Conservation (phyloP, 2,888 invertebrate genomes). For the Julus scanicus region DNA sequence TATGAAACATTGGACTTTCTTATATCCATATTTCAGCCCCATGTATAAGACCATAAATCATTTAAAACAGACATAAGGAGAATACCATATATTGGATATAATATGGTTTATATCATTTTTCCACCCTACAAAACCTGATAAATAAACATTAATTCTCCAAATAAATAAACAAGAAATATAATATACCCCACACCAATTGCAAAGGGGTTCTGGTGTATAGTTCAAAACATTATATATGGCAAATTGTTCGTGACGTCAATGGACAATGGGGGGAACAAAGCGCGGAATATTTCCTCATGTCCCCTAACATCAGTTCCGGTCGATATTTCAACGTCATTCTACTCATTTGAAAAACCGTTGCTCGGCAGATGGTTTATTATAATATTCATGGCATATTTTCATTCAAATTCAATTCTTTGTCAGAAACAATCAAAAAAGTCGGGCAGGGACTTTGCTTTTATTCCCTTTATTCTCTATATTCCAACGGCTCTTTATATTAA, state of each 20-base stretch:
- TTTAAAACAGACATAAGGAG: too few relatives aligned
- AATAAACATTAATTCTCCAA: too few relatives aligned
- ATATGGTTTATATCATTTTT: too few relatives aligned
- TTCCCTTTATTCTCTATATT: neutral
- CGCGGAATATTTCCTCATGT: neutral
- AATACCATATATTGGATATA: too few relatives aligned
- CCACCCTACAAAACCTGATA: too few relatives aligned
- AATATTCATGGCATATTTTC: conserved; percentile 30
- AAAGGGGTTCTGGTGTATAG: too few relatives aligned
- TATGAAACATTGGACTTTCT: too few relatives aligned
- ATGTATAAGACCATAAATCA: too few relatives aligned
- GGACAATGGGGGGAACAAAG: neutral
- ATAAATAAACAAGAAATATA: too few relatives aligned
- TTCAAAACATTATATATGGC: too few relatives aligned
- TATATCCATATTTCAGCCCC: too few relatives aligned
- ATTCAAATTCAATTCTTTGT: conserved; percentile 34
- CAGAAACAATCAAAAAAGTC: conserved; percentile 17
- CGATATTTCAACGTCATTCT: conserved; percentile 21
- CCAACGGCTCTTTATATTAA: neutral
- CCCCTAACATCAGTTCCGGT: neutral
- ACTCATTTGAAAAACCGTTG: conserved; percentile 17
- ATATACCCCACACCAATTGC: too few relatives aligned
- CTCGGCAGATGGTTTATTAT: conserved; percentile 39
- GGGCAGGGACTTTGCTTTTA: neutral
- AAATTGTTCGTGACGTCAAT: neutral